Evolutionary conservation across 2,113 vertebrate species (phyloP), one percentile per base, ranked within the genome.

Genomic region (Diadophis punctatus): DNA sequence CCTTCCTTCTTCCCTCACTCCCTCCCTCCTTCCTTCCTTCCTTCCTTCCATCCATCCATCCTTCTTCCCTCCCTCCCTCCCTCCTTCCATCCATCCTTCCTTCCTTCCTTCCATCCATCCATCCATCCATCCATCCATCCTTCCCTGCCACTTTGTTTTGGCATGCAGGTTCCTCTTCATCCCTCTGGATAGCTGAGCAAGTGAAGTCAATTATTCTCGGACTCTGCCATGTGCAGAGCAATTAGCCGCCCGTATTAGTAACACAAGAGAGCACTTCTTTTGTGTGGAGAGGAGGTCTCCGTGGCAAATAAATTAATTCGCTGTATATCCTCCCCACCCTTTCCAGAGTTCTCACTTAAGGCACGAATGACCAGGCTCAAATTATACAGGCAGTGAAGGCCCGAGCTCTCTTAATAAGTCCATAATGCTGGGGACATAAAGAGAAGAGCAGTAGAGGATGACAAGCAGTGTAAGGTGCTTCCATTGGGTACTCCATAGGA

Each of bases 101-200:
- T 8, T n/a, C 11, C 60, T 30, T 12, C 2, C 53, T 5, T 55
- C 18, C 53, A 1, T 53, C 0, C 53, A 22, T 56, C 6, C 55
- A 1, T 56, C 1, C 6, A 2, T 56, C 18, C 53, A 8, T n/a
- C 11, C 60, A 4, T 12, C 5, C 90, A 46, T 95, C 95, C 95
- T 89, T 93, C 94, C 89, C 58, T 92, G 87, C 91, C 93, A 84
- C 39, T 97, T 94, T 95, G 1, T 89, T 96, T 95, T 93, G 55
- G 90, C 95, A 96, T 93, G 55, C 90, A 96, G 95, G 96, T 97
- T 94, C 94, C 94, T 95, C 92, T 92, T 96, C 53, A 1, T 94
- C 95, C 68, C 90, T 93, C 3, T 91, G 95, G 96, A 96, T 97
- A 96, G 90, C 94, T 96, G 93, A 93, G 94, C 93, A 97, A 86